phyloP scores from a whole-genome alignment of 2,113 vertebrate genomes.

The Phycodurus eques region DNA sequence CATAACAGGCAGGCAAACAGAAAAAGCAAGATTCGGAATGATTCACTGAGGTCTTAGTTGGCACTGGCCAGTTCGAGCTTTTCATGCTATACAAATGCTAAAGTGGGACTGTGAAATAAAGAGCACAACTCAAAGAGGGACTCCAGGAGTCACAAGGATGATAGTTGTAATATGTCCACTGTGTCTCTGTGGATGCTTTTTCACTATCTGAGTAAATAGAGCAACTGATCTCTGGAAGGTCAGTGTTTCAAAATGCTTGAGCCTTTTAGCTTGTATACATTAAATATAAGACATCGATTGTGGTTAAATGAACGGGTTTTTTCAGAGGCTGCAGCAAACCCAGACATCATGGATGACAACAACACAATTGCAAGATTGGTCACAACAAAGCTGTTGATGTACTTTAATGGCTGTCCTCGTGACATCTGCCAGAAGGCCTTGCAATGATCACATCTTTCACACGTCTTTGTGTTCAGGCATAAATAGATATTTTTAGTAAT shows the following conservation, averaged over 20 bases:
- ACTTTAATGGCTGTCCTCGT: neutral
- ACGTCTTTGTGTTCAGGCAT: neutral
- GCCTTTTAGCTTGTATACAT: neutral
- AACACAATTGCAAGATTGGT: neutral
- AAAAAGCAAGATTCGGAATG: neutral
- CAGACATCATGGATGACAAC: neutral
- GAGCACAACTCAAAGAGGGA: neutral
- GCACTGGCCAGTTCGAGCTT: neutral
- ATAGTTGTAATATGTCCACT: neutral
- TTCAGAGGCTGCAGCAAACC: neutral
- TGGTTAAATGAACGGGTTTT: neutral
- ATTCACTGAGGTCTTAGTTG: slow-evolving; percentile 19
- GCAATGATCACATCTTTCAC: neutral
- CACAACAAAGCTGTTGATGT: neutral
- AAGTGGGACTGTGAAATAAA: neutral
- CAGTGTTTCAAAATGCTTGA: neutral
- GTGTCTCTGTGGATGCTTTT: neutral
- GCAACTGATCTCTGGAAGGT: neutral
- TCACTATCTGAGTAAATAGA: neutral
- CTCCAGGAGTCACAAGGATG: neutral
- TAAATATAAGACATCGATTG: neutral
- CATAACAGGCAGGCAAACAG: neutral
- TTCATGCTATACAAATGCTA: neutral
- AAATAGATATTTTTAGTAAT: neutral
- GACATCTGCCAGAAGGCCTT: neutral